These are phyloP conservation scores for Cephus nigrinus DNA, from an alignment of 2,888 invertebrate genomes.

Conservation along the genomic window DNA sequence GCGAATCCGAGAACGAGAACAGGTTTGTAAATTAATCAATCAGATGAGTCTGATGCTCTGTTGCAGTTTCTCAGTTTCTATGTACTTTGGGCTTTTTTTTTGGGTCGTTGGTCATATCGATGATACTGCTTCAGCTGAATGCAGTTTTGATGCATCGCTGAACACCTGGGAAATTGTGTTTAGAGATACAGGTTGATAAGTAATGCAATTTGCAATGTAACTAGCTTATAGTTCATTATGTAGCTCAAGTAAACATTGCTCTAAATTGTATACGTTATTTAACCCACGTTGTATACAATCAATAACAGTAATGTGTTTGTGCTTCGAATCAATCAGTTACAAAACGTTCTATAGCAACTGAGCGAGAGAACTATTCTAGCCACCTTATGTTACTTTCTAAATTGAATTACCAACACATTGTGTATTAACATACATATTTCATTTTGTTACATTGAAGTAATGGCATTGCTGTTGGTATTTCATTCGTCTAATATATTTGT, in stretches of 20 bases:
- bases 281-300: not conserved
- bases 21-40: constrained; percentile 49
- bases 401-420: not conserved
- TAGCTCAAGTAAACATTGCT: not conserved
- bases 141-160: not conserved
- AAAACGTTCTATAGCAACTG: not conserved
- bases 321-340: not conserved
- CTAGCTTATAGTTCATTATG: not conserved
- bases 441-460: not conserved
- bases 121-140: not conserved
- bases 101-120: not conserved
- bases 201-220: not conserved
- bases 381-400: not conserved
- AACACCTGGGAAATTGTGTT: not conserved
- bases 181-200: not conserved
- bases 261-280: not conserved
- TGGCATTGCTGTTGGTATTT: not conserved
- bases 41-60: constrained; percentile 29
- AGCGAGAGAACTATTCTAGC: not conserved
- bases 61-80: constrained; percentile 7
- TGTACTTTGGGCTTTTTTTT: not conserved
- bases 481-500: not conserved
- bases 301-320: not conserved
- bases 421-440: not conserved
- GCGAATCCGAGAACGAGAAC: constrained; percentile 48